These are phyloP conservation scores for Dasypus novemcinctus DNA, from an alignment of 2,113 vertebrate species.

Conservation along the genomic window DNA sequence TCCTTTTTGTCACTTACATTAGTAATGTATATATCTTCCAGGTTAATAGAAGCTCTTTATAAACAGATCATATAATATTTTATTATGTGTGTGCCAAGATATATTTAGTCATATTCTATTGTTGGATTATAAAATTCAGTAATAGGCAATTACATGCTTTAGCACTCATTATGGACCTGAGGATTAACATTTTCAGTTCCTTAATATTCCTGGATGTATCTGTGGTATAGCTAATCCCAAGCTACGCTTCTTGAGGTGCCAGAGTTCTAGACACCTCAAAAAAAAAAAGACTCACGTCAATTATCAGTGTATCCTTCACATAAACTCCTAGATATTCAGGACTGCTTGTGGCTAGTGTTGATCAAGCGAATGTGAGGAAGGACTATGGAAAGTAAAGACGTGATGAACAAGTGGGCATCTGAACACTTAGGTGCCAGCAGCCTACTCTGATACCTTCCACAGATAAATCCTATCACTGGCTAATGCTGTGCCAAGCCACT, in stretches of 20 bases:
- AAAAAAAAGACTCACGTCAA: too few relatives aligned
- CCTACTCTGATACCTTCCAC: neutral
- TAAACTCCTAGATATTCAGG: neutral
- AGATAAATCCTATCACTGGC: neutral
- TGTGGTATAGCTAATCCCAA: neutral
- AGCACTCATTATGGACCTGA: neutral
- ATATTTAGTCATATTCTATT: neutral
- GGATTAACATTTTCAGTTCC: neutral
- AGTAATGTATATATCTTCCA: neutral
- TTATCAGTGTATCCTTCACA: too few relatives aligned
- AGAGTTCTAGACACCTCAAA: too few relatives aligned
- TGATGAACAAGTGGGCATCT: neutral
- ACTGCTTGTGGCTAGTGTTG: neutral
- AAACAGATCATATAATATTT: neutral
- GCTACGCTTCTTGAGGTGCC: neutral
- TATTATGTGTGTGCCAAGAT: neutral
- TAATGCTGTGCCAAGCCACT: neutral
- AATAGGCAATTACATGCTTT: neutral
- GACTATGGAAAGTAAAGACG: neutral
- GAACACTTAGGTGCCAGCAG: neutral
- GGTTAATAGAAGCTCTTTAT: neutral
- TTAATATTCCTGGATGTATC: neutral
- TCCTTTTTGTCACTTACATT: neutral
- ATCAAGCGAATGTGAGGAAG: neutral
- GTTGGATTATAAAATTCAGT: neutral